Base-by-base conservation (phyloP, 2,888 invertebrate species). In the Leptogaster cylindrica region DNA sequence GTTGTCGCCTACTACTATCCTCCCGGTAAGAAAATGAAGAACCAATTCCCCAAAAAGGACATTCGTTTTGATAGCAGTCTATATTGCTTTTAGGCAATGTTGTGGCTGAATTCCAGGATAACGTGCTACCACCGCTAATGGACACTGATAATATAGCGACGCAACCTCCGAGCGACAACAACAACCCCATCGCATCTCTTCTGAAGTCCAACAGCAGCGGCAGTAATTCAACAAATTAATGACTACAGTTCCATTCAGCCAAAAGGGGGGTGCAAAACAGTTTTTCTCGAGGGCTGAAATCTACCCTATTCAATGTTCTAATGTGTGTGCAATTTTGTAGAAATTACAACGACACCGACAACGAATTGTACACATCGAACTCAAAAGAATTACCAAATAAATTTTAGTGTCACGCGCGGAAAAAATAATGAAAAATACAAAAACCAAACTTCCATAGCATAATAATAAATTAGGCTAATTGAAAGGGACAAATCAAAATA, bases 1-100 rank as follows among this genome's bases (percentile, higher is more conserved):
- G 92, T 93, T 0, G 93, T 93, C 1, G 92, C 91, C 12, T 91
- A 91, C 81, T 94, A 93, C 78, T 86, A 88, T 36, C 93, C 93
- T 0, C 88, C 91, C 0, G 94, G 91, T 23, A 36, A 14, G 28
- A 67, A 67, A n/a, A n/a, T n/a, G 12, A 44, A 50, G 18, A 7
- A 10, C 0, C 1, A 14, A 6, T 5, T 12, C 3, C 23, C 8
- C 7, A 51, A 51, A 27, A n/a, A n/a, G n/a, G n/a, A n/a, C n/a
- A 7, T 16, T 25, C 8, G 16, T 28, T 7, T 7, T 28, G 18
- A 50, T 12, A 50, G 14, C 7, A 25, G 27, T 14, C 10, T 51
- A 23, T 50, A 86, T 41, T 44, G 23, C 51, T 63, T 46, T 46
- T 84, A 8, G 87, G 89, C 31, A 93, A 93, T 79, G 78, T 87